These are phyloP conservation scores for Pilophorus perplexus DNA, from an alignment of 2,888 invertebrate genomes.

Conservation along the genomic window DNA sequence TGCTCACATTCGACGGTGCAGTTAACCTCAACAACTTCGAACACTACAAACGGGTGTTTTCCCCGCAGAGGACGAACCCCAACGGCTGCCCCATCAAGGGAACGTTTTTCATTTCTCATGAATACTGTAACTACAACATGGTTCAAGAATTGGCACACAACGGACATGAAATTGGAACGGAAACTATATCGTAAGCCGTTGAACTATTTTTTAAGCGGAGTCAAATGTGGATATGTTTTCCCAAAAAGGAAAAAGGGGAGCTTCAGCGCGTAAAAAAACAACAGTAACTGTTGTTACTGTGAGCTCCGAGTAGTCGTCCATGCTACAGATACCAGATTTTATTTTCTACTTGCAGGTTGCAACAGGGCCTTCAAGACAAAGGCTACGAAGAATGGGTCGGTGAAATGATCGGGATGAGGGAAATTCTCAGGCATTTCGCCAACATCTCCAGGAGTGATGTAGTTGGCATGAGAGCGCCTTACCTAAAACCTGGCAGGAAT, in stretches of 20 bases:
- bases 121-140: slow-evolving; percentile 88
- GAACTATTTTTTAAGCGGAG: too few relatives aligned
- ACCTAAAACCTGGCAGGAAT: slow-evolving; percentile 87
- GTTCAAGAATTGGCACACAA: slow-evolving; percentile 83
- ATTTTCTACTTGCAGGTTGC: slow-evolving; percentile 58
- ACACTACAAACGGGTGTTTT: slow-evolving; percentile 81
- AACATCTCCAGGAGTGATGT: slow-evolving; percentile 79
- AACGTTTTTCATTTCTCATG: slow-evolving; percentile 90
- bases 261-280: too few relatives aligned
- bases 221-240: too few relatives aligned
- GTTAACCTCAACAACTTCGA: slow-evolving; percentile 89
- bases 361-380: slow-evolving; percentile 82
- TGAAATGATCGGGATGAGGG: slow-evolving; percentile 91
- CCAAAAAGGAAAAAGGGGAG: too few relatives aligned
- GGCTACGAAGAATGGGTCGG: slow-evolving; percentile 91
- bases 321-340: too few relatives aligned
- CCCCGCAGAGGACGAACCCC: slow-evolving; percentile 75
- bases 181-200: slow-evolving; percentile 66
- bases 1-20: slow-evolving; percentile 90
- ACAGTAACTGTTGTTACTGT: too few relatives aligned
- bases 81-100: slow-evolving; percentile 85
- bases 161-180: slow-evolving; percentile 80
- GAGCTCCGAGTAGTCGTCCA: too few relatives aligned
- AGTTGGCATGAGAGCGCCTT: slow-evolving; percentile 84
- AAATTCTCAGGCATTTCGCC: slow-evolving; percentile 76